Percentiles rank a stretch among this genome's conserved stretches.
Evolutionary conservation across 2,113 vertebrate genomes (phyloP).

Genomic region (Lota lota): DNA sequence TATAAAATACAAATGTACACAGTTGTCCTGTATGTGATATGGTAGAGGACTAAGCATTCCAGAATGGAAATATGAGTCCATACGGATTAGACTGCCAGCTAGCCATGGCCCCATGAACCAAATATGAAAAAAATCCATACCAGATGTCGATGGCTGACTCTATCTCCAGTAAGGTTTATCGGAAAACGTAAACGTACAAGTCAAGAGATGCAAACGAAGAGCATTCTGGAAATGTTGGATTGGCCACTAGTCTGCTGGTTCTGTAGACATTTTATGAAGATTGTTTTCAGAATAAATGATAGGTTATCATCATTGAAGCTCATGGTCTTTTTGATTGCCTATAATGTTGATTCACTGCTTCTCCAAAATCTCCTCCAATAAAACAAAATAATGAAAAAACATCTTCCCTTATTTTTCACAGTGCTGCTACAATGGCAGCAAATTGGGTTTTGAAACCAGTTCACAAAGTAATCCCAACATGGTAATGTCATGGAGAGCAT

Average conservation of each 20-base stretch:
- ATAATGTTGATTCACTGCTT: background rate
- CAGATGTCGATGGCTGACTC: too few relatives aligned
- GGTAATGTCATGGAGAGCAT: slow-evolving; percentile 19
- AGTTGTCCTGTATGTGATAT: too few relatives aligned
- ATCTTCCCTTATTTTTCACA: slow-evolving; percentile 13
- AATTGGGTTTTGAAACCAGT: slow-evolving; percentile 22
- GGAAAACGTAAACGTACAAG: too few relatives aligned
- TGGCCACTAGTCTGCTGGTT: too few relatives aligned
- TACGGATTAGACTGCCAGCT: too few relatives aligned
- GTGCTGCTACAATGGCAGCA: slow-evolving; percentile 30
- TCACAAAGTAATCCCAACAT: background rate
- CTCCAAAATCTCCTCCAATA: background rate
- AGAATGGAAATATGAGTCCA: too few relatives aligned
- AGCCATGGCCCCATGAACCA: background rate
- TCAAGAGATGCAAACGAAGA: too few relatives aligned
- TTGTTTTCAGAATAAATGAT: too few relatives aligned
- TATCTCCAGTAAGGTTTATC: background rate
- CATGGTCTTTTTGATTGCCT: background rate
- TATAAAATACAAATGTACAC: too few relatives aligned
- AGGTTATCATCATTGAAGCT: background rate
- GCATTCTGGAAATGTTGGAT: too few relatives aligned
- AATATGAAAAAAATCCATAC: background rate
- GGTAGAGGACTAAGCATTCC: too few relatives aligned
- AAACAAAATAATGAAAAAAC: slow-evolving; percentile 16
- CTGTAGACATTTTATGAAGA: too few relatives aligned